phyloP scores from a whole-genome alignment of 23 tunicate species.

The Diplosoma virens region DNA sequence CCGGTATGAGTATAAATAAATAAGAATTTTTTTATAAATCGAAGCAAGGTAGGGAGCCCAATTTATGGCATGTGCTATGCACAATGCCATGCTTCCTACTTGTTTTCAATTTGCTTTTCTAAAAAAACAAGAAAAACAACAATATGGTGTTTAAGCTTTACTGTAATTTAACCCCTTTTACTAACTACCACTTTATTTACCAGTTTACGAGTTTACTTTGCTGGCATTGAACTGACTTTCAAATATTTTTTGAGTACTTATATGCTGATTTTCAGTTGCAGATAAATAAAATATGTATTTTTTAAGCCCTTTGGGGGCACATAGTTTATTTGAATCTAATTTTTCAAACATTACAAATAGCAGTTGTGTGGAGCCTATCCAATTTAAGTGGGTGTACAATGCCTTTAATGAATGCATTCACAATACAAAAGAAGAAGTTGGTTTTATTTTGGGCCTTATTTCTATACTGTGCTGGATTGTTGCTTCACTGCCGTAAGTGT shows the following conservation, averaged over 20 bases:
- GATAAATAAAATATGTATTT: neutral
- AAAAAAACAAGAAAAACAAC: too few relatives aligned
- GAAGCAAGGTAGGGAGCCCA: too few relatives aligned
- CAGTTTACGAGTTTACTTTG: too few relatives aligned
- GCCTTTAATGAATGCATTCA: conserved; percentile 83
- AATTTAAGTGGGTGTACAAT: conserved; percentile 63
- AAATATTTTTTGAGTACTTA: neutral
- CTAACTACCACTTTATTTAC: too few relatives aligned
- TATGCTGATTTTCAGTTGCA: neutral
- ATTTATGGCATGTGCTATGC: too few relatives aligned
- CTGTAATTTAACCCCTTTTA: too few relatives aligned
- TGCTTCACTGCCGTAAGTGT: conserved; percentile 86
- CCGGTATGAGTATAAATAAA: too few relatives aligned
- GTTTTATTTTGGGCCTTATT: conserved; percentile 77
- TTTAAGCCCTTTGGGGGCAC: conserved; percentile 4
- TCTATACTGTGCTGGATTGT: conserved; percentile 92
- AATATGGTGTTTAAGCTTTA: too few relatives aligned
- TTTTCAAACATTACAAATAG: neutral
- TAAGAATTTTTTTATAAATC: too few relatives aligned
- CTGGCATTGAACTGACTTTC: neutral
- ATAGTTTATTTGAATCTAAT: neutral
- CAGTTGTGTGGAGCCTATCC: conserved; percentile 16
- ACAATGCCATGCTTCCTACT: too few relatives aligned
- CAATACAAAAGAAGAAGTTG: conserved; percentile 72
- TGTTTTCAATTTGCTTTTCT: too few relatives aligned